phyloP scores from a whole-genome alignment of 2,797 vertebrate genomes.

The Molothrus ater region DNA sequence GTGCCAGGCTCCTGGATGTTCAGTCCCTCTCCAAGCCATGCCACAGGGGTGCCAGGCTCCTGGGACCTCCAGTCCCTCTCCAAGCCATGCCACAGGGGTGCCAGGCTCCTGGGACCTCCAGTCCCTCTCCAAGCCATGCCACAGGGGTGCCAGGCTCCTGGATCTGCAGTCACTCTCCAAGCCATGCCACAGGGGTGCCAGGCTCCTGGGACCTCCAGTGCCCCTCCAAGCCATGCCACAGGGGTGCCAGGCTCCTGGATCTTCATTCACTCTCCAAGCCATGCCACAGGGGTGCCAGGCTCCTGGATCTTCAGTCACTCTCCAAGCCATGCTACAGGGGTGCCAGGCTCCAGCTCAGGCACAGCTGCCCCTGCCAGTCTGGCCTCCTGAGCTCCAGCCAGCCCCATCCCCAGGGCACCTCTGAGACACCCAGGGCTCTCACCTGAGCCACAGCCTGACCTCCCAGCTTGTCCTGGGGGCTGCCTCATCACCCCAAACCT shows the following conservation, averaged over 20 bases:
- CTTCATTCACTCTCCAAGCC: neutral
- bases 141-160: neutral
- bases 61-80: too few species aligned
- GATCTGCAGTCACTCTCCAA: too few species aligned
- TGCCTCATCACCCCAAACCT: neutral
- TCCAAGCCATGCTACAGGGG: neutral
- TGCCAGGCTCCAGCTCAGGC: neutral
- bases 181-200: too few species aligned
- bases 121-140: neutral
- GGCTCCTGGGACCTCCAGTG: too few species aligned
- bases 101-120: neutral
- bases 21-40: neutral
- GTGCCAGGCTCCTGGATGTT: neutral
- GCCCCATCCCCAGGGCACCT: rapidly evolving
- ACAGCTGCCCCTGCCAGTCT: neutral
- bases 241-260: neutral
- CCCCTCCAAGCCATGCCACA: too few species aligned
- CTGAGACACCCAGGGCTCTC: neutral
- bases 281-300: rapidly evolving
- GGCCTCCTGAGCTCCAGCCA: neutral
- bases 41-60: neutral
- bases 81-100: neutral
- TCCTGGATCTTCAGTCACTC: neutral
- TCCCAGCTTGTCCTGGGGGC: neutral
- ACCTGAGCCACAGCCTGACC: neutral